Evolutionary conservation across 2,797 vertebrate genomes (phyloP), one percentile per base, ranked within the genome.

Genomic region (Hydrophis major): DNA sequence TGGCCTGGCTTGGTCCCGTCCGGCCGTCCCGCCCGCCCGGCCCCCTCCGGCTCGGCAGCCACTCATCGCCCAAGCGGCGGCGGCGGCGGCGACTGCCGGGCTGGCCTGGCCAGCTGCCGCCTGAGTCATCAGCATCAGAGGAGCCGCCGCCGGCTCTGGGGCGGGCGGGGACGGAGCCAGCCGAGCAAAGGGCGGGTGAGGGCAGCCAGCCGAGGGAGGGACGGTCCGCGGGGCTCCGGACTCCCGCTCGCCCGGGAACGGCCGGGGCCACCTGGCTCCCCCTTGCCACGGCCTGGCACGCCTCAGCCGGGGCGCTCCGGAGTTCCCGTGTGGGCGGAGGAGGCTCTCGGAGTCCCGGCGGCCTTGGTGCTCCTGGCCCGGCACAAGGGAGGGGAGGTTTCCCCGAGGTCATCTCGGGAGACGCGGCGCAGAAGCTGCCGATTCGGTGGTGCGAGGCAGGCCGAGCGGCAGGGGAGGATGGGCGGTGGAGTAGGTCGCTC

Each of bases 1-100:
- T 1, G 91, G 59, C 92, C 42, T 88, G 93, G 63, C 96, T 90
- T 93, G 92, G 95, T 94, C 95, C 94, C 96, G 14, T 93, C 93
- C 87, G 92, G 61, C 60, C 60, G 7, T 60, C 59, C 22, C 22
- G 92, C 94, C 91, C 93, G 94, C 87, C 27, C 63, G 27, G 87
- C 63, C 87, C 32, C 87, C 91, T 74, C 53, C 66, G n/a, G 66
- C 66, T 74, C 66, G 14, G 14, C 66, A 59, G 87, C 86, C 91
- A 56, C 18, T 37, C 91, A 4, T 66, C n/a, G n/a, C 93, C 90
- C 61, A 11, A 63, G 66, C 63, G 28, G 91, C 91, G 91, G 61
- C 63, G 90, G 86, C 55, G 90, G 55, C 53, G 90, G 55, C 32
- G 57, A 86, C 94, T 89, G 32, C 94, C 90, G 93, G 91, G 93